These are phyloP conservation scores for Baccha elongata DNA, from an alignment of 2,888 invertebrate genomes.

Conservation along the genomic window DNA sequence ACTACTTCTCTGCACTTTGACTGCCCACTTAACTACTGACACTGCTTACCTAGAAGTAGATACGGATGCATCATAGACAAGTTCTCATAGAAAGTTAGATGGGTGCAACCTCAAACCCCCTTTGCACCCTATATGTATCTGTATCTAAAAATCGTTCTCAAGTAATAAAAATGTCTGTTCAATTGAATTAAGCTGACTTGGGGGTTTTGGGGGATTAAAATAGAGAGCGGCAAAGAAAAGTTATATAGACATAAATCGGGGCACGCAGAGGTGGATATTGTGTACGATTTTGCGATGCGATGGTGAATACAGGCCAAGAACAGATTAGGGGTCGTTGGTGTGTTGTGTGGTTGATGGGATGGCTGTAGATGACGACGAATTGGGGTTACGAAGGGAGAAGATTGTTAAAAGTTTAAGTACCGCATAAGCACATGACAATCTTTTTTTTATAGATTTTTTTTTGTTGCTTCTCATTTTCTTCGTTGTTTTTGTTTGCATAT, in stretches of 20 bases:
- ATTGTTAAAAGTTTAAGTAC: constrained; percentile 70
- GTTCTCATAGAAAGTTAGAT: not conserved
- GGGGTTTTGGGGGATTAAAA: constrained; percentile 8
- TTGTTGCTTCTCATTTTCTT: constrained; percentile 3
- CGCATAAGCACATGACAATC: constrained; percentile 65
- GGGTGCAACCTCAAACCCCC: not conserved
- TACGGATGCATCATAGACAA: constrained; percentile 40
- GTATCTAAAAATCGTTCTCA: constrained; percentile 48
- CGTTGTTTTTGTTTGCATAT: constrained; percentile 7
- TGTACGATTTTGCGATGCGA: not conserved
- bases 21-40: constrained; percentile 56
- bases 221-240: constrained; percentile 18
- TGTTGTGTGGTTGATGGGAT: not conserved
- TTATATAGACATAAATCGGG: constrained; percentile 26
- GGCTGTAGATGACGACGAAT: constrained; percentile 10
- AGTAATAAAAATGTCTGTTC: constrained; percentile 72
- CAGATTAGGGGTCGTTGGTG: constrained; percentile 63
- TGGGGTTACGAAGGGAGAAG: constrained; percentile 49
- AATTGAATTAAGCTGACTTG: constrained; percentile 68
- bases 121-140: constrained; percentile 13
- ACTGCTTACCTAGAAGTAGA: constrained; percentile 39
- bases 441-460: constrained; percentile 24
- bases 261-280: constrained; percentile 43
- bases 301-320: constrained; percentile 25
- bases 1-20: constrained; percentile 59